Conservation (phyloP, 2,888 invertebrate genomes). For the Microchrysa polita region DNA sequence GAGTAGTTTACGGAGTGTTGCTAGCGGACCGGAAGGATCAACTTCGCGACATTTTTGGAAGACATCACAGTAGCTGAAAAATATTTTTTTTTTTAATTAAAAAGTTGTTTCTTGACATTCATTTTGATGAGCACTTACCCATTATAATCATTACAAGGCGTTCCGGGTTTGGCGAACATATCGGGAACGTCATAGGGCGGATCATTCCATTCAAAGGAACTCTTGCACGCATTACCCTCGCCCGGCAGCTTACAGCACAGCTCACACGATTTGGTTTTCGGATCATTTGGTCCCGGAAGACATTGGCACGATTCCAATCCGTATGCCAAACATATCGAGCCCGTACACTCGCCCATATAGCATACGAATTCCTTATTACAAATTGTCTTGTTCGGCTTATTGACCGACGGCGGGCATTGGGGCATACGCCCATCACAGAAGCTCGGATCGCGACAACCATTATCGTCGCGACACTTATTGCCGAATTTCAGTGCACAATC, state of each 20-base stretch:
- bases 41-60: conserved; percentile 87
- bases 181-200: conserved; percentile 91
- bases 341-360: conserved; percentile 95
- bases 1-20: conserved; percentile 85
- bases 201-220: conserved; percentile 91
- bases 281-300: conserved; percentile 79
- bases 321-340: conserved; percentile 97
- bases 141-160: conserved; percentile 93
- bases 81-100: neutral
- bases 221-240: conserved; percentile 82
- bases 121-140: conserved; percentile 68
- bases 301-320: conserved; percentile 97
- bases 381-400: conserved; percentile 93
- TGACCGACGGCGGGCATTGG: conserved; percentile 90
- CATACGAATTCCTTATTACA: conserved; percentile 98
- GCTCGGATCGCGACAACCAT: conserved; percentile 92
- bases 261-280: conserved; percentile 88
- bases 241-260: conserved; percentile 90
- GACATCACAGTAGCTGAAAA: conserved; percentile 71
- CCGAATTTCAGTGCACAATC: conserved; percentile 86
- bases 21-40: conserved; percentile 91
- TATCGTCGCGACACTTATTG: conserved; percentile 90
- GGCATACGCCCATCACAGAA: conserved; percentile 91
- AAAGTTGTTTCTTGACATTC: neutral
- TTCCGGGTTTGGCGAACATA: conserved; percentile 92